These are phyloP conservation scores for Triplophysa siluroides DNA, from an alignment of 2,113 vertebrate species.

Conservation along the genomic window DNA sequence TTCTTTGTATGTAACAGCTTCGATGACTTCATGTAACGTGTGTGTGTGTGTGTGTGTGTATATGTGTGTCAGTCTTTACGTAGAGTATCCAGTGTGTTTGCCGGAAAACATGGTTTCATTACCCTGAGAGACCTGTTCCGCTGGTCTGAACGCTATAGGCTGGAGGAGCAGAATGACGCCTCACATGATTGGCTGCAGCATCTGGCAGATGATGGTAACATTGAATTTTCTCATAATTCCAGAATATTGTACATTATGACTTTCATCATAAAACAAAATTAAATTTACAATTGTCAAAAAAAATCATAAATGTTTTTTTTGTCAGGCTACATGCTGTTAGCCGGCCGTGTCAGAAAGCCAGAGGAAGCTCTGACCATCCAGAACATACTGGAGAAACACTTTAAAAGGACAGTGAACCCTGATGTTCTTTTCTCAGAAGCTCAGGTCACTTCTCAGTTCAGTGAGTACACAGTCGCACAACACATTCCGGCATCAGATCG, in stretches of 20 bases:
- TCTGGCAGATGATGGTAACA: constrained; percentile 91
- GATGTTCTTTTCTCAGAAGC: constrained; percentile 84
- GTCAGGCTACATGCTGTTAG: constrained; percentile 93
- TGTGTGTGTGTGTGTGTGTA: neutral
- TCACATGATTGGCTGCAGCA: constrained; percentile 94
- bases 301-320: neutral
- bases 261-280: neutral
- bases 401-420: constrained; percentile 85
- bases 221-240: neutral
- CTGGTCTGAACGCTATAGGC: constrained; percentile 92
- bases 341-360: constrained; percentile 90
- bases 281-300: too few relatives aligned
- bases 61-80: constrained; percentile 81
- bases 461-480: constrained; percentile 74
- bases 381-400: constrained; percentile 89
- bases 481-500: constrained; percentile 10
- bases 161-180: constrained; percentile 80
- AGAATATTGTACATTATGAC: neutral
- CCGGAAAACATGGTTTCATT: constrained; percentile 96
- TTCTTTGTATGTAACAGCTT: too few relatives aligned
- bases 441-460: constrained; percentile 81
- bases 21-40: neutral
- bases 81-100: constrained; percentile 92
- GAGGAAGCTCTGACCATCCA: constrained; percentile 87
- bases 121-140: constrained; percentile 95